Base-by-base conservation (phyloP, 2,888 invertebrate species). In the Osmoderma eremita region DNA sequence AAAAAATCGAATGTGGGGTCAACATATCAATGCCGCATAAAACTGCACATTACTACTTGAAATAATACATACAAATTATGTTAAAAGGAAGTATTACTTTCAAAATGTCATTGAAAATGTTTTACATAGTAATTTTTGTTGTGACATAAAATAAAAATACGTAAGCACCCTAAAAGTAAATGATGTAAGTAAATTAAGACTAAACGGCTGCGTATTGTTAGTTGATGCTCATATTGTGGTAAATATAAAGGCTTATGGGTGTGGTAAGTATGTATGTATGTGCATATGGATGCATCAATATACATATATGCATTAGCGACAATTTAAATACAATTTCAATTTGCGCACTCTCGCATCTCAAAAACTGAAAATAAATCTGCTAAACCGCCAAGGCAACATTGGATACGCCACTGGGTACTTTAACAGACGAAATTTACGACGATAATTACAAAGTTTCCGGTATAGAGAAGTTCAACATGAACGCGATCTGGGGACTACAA, bases 371-470 rank as follows among this genome's bases (percentile, higher is more conserved):
- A 13, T 15, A 13, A 48, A 13, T 48, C n/a, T 45, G 13, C n/a
- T 8, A 3, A 4, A n/a, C 5, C 8, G 8, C 8, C 2, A n/a
- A n/a, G 12, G 20, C 20, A 50, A 50, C 1, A 50, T 24, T 30
- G 22, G 24, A 13, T 50, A 6, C 15, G 15, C 2, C 45, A 36
- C 50, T 51, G 50, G 2, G 5, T 24, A 10, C 50, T 30, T 51
- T 30, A 51, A 51, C 15, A 30, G 13, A 13, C 50, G 15, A 51
- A 56, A 56, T 56, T 56, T 56, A 56, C 41, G 56, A 13, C 56
- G 41, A 41, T 15, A 56, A 56, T 56, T 56, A 56, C 56, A 8
- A 56, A 56, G 56, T 56, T 56, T 56, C 56, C 56, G 56, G 41
- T 42, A 41, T 36, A 51, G 18, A 53, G 50, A 51, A 51, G 50